Conservation (phyloP, 2,113 vertebrate genomes). For the Leptodactylus fuscus region DNA sequence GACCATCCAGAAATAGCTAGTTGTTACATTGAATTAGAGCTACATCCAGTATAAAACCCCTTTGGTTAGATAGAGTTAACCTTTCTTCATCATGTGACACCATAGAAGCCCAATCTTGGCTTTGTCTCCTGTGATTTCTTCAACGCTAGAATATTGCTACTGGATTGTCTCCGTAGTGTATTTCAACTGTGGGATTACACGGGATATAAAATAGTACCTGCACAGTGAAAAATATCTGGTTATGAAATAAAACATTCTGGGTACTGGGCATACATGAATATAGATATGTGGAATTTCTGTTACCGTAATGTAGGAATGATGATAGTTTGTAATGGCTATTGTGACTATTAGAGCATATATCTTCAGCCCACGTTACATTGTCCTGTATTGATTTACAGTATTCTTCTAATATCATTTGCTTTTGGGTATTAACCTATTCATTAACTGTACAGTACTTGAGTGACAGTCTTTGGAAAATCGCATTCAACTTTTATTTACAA, state of each 20-base stretch:
- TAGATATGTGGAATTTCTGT: neutral
- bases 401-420: too few species aligned
- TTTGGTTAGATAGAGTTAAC: slow-evolving; percentile 50
- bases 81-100: slow-evolving; percentile 43
- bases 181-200: slow-evolving; percentile 11
- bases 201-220: neutral
- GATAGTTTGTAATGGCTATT: too few species aligned
- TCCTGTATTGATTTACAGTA: too few species aligned
- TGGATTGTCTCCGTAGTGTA: neutral
- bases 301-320: too few species aligned
- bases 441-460: too few species aligned
- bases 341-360: too few species aligned
- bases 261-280: neutral
- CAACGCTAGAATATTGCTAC: slow-evolving; percentile 5
- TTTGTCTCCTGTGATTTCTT: slow-evolving; percentile 39
- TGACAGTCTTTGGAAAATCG: too few species aligned
- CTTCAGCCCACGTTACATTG: too few species aligned
- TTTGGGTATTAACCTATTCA: too few species aligned
- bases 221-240: neutral
- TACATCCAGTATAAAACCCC: slow-evolving; percentile 6
- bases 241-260: neutral
- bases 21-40: slow-evolving; percentile 51
- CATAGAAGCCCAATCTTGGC: slow-evolving; percentile 15
- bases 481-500: too few species aligned
- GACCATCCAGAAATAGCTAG: slow-evolving; percentile 22